Percentiles rank a stretch among this genome's conserved stretches.
These are phyloP conservation scores for Apodemus sylvaticus DNA, from an alignment of 2,113 vertebrate species.

Conservation along the genomic window DNA sequence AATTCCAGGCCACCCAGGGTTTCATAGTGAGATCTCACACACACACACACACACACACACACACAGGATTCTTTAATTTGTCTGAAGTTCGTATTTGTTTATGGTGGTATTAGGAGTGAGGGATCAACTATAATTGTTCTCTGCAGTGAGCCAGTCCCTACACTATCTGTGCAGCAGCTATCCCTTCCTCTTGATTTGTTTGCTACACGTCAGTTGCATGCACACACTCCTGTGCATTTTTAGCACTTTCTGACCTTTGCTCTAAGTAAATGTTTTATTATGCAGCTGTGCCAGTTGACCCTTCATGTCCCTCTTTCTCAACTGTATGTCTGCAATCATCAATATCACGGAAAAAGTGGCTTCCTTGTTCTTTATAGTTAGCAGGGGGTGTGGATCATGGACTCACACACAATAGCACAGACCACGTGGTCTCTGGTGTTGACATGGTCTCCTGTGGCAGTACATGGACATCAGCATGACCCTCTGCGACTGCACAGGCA, in stretches of 20 bases:
- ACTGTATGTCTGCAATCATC: too few relatives aligned
- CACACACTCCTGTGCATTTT: background rate
- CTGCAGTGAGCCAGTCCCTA: background rate
- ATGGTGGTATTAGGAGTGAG: background rate
- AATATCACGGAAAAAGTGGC: too few relatives aligned
- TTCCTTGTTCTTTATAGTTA: too few relatives aligned
- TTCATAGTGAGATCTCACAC: background rate
- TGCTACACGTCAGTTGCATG: background rate
- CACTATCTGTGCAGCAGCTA: background rate
- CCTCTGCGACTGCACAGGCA: too few relatives aligned
- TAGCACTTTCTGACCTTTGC: background rate
- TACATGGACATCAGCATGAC: too few relatives aligned
- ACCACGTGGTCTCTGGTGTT: too few relatives aligned
- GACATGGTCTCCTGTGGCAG: too few relatives aligned
- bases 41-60: too few relatives aligned
- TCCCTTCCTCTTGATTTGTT: background rate
- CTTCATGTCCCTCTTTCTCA: background rate
- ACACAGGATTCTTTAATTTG: background rate
- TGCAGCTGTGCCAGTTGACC: background rate
- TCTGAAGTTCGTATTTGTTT: constrained; percentile 2
- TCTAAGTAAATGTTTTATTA: background rate
- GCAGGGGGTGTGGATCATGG: too few relatives aligned
- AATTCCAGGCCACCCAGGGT: background rate
- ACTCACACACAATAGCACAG: too few relatives aligned
- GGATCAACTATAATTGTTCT: background rate